phyloP scores from a whole-genome alignment of 2,888 invertebrate species.

The Nomada ferruginata region DNA sequence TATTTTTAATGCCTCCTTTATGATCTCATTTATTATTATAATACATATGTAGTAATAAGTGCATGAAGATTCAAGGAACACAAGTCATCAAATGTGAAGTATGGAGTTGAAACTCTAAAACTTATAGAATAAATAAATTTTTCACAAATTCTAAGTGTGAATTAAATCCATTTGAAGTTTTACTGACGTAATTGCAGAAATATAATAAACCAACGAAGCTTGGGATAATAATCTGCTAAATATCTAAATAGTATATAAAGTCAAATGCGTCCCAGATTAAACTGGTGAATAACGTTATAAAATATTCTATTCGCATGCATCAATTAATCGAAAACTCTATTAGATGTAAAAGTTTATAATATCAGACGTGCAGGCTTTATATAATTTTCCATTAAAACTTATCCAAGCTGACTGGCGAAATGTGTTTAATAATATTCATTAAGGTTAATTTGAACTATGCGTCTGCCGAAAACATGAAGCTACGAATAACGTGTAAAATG shows the following conservation, averaged over 20 bases:
- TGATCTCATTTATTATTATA: too few relatives aligned
- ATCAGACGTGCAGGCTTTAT: neutral
- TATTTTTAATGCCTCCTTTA: too few relatives aligned
- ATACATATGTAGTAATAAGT: too few relatives aligned
- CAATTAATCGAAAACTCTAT: constrained; percentile 27
- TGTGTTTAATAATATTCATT: neutral
- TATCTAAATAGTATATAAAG: neutral
- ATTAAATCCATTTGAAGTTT: neutral
- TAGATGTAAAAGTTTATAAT: constrained; percentile 17
- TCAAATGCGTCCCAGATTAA: neutral
- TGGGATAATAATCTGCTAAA: neutral
- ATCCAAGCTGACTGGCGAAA: neutral
- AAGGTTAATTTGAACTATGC: constrained; percentile 4
- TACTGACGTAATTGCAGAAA: neutral
- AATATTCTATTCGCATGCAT: constrained; percentile 12
- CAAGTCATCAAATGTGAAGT: too few relatives aligned
- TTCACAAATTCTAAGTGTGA: neutral
- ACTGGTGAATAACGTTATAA: neutral
- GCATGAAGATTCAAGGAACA: too few relatives aligned
- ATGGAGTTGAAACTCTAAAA: too few relatives aligned
- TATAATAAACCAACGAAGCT: neutral
- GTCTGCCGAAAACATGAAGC: neutral
- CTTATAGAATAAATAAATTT: neutral
- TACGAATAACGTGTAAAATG: neutral
- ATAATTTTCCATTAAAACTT: constrained; percentile 25